phyloP scores from a whole-genome alignment of 1,140 invertebrate species.

The Choristoneura fumiferana region DNA sequence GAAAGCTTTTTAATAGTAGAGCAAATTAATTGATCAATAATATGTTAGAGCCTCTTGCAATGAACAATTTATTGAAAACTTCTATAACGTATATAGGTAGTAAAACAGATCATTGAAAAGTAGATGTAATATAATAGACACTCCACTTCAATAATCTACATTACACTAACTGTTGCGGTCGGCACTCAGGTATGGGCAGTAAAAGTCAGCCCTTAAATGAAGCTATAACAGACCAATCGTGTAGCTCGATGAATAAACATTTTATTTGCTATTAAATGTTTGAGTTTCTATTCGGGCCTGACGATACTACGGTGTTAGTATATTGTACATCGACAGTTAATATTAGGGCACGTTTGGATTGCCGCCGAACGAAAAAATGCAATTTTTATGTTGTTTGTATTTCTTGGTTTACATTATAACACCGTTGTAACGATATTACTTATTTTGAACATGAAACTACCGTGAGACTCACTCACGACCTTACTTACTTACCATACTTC shows the following conservation, averaged over 20 bases:
- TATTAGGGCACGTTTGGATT: not conserved
- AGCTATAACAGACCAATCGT: constrained; percentile 32
- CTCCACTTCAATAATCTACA: constrained; percentile 11
- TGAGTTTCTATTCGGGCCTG: constrained; percentile 16
- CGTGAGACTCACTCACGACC: too few relatives aligned
- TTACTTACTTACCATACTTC: too few relatives aligned
- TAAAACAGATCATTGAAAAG: not conserved
- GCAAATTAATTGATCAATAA: too few relatives aligned
- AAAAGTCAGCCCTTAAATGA: constrained; percentile 30
- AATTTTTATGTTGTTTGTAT: too few relatives aligned
- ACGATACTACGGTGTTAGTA: constrained; percentile 6
- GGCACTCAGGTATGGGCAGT: constrained; percentile 14
- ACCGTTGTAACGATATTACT: too few relatives aligned
- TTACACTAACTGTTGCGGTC: constrained; percentile 10
- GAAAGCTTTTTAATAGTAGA: too few relatives aligned
- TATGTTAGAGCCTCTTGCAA: not conserved
- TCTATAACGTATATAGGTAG: not conserved
- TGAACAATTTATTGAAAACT: not conserved
- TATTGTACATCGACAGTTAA: constrained; percentile 14
- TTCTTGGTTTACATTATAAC: too few relatives aligned
- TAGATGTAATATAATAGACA: constrained; percentile 7
- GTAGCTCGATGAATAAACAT: constrained; percentile 42
- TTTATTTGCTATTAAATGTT: constrained; percentile 24
- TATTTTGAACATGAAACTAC: too few relatives aligned
- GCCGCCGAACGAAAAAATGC: not conserved